A percentile compares a stretch with the other conserved stretches of the same genome.
Conservation (phyloP, 2,888 invertebrate genomes). For the Orthosia gothica region DNA sequence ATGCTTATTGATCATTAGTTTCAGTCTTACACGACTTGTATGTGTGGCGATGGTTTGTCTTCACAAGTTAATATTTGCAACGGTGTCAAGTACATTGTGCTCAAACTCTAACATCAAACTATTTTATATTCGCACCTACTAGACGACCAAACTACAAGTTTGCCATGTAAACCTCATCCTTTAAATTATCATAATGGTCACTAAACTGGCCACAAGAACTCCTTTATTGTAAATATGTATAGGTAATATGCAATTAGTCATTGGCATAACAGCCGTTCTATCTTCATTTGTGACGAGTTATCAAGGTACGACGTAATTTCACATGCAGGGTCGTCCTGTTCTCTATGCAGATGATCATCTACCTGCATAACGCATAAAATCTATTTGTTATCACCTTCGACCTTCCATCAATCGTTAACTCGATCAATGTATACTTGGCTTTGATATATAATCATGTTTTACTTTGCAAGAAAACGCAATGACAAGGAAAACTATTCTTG, state of each 20-base stretch:
- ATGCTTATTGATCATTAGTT: constrained; percentile 73
- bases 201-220: constrained; percentile 31
- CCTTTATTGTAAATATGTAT: constrained; percentile 59
- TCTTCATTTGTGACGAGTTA: constrained; percentile 52
- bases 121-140: constrained; percentile 17
- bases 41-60: constrained; percentile 39
- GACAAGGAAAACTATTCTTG: constrained; percentile 30
- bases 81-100: constrained; percentile 60
- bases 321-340: constrained; percentile 57
- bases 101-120: constrained; percentile 13
- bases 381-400: constrained; percentile 19
- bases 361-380: constrained; percentile 43
- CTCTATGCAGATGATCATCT: constrained; percentile 53
- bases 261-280: constrained; percentile 29
- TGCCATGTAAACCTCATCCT: constrained; percentile 29
- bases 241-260: constrained; percentile 51
- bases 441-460: constrained; percentile 13
- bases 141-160: constrained; percentile 22
- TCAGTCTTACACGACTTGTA: constrained; percentile 45
- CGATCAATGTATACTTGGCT: background rate
- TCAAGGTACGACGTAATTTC: constrained; percentile 52
- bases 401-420: constrained; percentile 14
- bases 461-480: constrained; percentile 5
- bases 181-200: constrained; percentile 45
- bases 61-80: constrained; percentile 57